A percentile compares a stretch with the other conserved stretches of the same genome.
Conservation (phyloP, 2,888 invertebrate species). For the Apodemia hepburni region DNA sequence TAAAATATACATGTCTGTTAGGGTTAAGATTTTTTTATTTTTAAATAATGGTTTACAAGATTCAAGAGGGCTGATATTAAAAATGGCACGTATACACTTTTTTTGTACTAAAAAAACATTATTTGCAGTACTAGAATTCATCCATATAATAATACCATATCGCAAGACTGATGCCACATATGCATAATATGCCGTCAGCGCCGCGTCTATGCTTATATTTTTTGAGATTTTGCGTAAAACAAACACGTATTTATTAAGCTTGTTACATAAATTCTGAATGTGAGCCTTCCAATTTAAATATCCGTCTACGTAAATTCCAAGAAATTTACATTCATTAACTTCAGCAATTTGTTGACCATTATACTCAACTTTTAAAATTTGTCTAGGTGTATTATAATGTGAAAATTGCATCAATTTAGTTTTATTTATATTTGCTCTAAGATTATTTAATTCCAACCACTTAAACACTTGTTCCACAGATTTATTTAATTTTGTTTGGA, state of each 20-base stretch:
- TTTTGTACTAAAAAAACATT: no score
- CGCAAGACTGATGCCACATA: background rate
- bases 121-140: background rate
- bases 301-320: no score
- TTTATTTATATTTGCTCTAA: constrained; percentile 2
- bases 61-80: background rate
- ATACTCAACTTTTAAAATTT: background rate
- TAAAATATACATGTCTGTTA: background rate
- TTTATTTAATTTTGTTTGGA: constrained; percentile 1
- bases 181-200: background rate
- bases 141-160: background rate
- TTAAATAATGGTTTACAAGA: background rate
- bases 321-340: background rate
- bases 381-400: background rate
- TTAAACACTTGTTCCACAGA: background rate
- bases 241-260: no score
- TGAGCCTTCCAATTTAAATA: no score
- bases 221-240: no score
- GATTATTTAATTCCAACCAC: constrained; percentile 11
- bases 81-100: no score
- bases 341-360: background rate
- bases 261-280: background rate
- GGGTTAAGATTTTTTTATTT: background rate
- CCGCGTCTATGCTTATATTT: background rate
- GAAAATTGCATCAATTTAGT: constrained; percentile 5